Evolutionary conservation across 2,888 invertebrate genomes (phyloP), one percentile per base, ranked within the genome.

Genomic region (Helleia helle): DNA sequence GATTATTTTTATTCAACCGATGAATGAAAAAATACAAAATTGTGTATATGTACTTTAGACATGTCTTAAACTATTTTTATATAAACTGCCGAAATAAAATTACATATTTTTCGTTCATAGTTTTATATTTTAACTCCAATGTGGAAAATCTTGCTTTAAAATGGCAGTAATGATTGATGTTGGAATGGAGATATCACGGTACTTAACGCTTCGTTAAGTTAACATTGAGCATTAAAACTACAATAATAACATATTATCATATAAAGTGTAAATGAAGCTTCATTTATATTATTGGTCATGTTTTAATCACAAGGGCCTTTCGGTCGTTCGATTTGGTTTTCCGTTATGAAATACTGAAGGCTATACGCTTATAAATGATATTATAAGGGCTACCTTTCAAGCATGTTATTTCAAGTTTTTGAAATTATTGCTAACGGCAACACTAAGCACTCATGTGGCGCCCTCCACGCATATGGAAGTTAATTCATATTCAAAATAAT

Each of bases 101-200:
- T n/a, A n/a, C n/a, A n/a, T n/a, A n/a, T n/a, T n/a, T n/a, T n/a
- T n/a, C n/a, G n/a, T n/a, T n/a, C n/a, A n/a, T n/a, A n/a, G n/a
- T n/a, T n/a, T n/a, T n/a, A 9, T 26, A 4, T 14, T 12, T 29
- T 29, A 14, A 14, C 28, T 29, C 28, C 14, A 14, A 13, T 14
- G 13, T 29, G 14, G 14, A 29, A 29, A 14, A 27, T 34, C 1
- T 18, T 31, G 6, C 3, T 18, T 22, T 34, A 12, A 9, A 12
- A 22, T 34, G 22, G 11, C 34, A 34, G 17, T 34, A 22, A 18
- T 18, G 12, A 18, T 4, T 22, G 34, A 7, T 34, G 11, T 22
- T 34, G 34, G 34, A 34, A 34, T 34, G 34, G 34, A 18, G 9
- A 22, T 34, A 34, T 34, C 34, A 34, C 34, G 11, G 12, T 6